Conservation (phyloP, 2,888 invertebrate species). For the Hydroisotoma schaefferi region DNA sequence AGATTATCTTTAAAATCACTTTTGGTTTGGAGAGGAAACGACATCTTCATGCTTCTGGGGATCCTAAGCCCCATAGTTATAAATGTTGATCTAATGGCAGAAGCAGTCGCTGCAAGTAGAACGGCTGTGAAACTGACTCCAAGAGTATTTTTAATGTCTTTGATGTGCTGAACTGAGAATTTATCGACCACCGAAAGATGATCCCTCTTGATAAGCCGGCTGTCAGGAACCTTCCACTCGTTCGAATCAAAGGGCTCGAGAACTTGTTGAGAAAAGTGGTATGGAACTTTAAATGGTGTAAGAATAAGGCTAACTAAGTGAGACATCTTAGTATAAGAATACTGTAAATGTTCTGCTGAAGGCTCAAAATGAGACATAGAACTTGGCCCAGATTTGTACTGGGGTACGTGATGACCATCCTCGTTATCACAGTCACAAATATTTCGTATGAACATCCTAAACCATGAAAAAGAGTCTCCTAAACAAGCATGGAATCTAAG, state of each 20-base stretch:
- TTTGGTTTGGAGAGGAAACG: conserved; percentile 17
- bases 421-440: conserved; percentile 20
- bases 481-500: conserved; percentile 28
- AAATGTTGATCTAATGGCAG: conserved; percentile 31
- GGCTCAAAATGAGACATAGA: background rate
- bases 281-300: conserved; percentile 23
- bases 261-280: conserved; percentile 31
- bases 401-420: conserved; percentile 4
- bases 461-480: conserved; percentile 27
- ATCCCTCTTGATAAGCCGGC: conserved; percentile 33
- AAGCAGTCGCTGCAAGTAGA: conserved; percentile 38
- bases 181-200: conserved; percentile 34
- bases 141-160: conserved; percentile 40
- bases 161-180: conserved; percentile 42
- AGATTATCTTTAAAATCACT: background rate
- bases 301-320: background rate
- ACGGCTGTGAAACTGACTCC: conserved; percentile 40
- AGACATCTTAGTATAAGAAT: conserved; percentile 5
- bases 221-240: conserved; percentile 36
- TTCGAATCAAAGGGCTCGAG: conserved; percentile 29
- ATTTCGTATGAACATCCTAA: conserved; percentile 19
- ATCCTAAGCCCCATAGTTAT: conserved; percentile 29
- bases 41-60: conserved; percentile 31
- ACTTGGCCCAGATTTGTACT: background rate
- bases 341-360: background rate